Conservation (phyloP, 2,797 vertebrate species). For the Takifugu rubripes region DNA sequence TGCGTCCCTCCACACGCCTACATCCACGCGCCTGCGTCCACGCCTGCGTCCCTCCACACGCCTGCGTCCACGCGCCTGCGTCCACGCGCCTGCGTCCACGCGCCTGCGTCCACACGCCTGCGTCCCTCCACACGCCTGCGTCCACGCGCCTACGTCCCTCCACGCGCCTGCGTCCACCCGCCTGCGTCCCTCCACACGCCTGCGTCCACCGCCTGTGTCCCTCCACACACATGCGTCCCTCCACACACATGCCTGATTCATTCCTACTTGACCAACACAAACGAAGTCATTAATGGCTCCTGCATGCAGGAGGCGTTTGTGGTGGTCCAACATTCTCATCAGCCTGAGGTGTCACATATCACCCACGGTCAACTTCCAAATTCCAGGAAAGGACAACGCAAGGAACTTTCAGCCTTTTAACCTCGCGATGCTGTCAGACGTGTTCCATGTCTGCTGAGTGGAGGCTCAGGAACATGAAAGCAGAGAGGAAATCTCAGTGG, state of each 20-base stretch:
- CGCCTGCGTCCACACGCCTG: no score
- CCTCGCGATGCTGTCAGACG: neutral
- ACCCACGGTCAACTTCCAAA: slow-evolving; percentile 22
- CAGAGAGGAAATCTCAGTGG: slow-evolving; percentile 14
- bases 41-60: no score
- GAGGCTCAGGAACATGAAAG: neutral
- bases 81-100: no score
- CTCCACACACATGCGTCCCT: no score
- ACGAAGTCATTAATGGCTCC: neutral
- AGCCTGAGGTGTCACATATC: slow-evolving; percentile 19
- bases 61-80: no score
- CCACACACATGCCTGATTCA: neutral
- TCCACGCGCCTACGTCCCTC: no score
- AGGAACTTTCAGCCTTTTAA: slow-evolving; percentile 26
- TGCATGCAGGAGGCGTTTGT: slow-evolving; percentile 3
- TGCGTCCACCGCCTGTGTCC: no score
- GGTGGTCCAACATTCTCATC: slow-evolving; percentile 3
- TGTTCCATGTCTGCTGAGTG: neutral
- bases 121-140: no score
- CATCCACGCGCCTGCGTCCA: no score
- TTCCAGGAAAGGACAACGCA: neutral
- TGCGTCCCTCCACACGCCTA: no score
- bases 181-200: no score
- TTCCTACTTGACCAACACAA: neutral
- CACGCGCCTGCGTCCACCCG: no score